Conservation (phyloP, 2,797 vertebrate genomes). For the Acanthiza pusilla region DNA sequence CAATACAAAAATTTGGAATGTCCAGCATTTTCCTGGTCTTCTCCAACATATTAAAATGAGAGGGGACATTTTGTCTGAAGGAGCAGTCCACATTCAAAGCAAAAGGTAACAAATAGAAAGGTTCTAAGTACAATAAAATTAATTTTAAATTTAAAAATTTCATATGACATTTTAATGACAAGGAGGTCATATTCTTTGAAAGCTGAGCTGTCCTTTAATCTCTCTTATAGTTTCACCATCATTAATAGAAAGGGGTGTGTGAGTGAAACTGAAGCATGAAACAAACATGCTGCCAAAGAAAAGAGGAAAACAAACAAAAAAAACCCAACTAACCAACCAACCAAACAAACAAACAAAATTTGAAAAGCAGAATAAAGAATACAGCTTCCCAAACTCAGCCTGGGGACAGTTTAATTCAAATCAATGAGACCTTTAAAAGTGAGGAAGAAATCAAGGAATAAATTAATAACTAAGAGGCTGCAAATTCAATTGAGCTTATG, state of each 20-base stretch:
- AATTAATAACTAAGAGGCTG: background rate
- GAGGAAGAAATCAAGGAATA: background rate
- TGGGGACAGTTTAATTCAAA: background rate
- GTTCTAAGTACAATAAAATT: background rate
- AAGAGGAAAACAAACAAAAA: background rate
- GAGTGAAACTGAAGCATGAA: background rate
- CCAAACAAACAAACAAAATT: background rate
- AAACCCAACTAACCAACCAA: rapidly evolving
- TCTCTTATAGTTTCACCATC: rapidly evolving
- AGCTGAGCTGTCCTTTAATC: background rate
- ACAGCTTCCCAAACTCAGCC: background rate
- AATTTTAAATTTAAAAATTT: background rate
- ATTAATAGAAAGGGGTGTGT: background rate
- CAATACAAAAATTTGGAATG: background rate
- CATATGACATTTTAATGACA: background rate
- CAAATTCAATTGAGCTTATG: background rate
- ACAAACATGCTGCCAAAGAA: background rate
- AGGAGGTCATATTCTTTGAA: background rate
- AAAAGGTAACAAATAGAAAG: background rate
- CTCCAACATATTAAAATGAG: background rate
- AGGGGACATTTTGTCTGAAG: background rate
- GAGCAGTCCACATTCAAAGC: background rate
- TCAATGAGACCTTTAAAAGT: background rate
- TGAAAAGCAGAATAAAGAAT: background rate
- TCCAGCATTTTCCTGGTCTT: background rate